Evolutionary conservation across 2,888 invertebrate genomes (phyloP).

Genomic region (Epirrita christyi): DNA sequence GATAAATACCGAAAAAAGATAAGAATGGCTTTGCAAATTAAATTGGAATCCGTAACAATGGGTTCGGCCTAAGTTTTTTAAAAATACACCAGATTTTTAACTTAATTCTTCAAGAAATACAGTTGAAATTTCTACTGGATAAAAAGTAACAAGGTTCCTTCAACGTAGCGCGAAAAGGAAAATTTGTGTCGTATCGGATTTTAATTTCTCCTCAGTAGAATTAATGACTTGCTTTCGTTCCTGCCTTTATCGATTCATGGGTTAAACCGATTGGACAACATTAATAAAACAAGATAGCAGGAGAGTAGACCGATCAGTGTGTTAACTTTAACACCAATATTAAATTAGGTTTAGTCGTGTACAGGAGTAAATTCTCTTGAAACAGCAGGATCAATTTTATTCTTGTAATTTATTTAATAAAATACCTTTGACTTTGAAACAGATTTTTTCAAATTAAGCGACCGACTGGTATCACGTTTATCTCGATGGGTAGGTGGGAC

Average conservation of each 20-base stretch:
- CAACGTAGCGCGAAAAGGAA: slow-evolving; percentile 54
- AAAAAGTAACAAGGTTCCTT: slow-evolving; percentile 43
- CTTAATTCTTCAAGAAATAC: slow-evolving; percentile 6
- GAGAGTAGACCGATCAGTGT: no score
- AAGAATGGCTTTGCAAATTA: slow-evolving; percentile 77
- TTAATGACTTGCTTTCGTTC: slow-evolving; percentile 76
- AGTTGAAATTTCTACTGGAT: slow-evolving; percentile 37
- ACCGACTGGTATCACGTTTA: no score
- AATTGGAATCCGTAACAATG: slow-evolving; percentile 67
- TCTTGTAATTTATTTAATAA: no score
- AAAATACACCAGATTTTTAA: slow-evolving; percentile 28
- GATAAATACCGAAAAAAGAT: slow-evolving; percentile 78
- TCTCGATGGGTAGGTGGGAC: no score
- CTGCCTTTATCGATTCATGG: slow-evolving; percentile 63
- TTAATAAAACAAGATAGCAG: no score
- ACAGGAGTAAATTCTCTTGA: no score
- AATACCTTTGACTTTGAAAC: no score
- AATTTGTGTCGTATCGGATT: slow-evolving; percentile 83
- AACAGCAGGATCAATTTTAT: no score
- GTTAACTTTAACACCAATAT: no score
- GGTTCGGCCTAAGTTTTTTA: slow-evolving; percentile 38
- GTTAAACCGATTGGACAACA: slow-evolving; percentile 48
- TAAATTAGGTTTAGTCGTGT: no score
- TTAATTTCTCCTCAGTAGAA: slow-evolving; percentile 79
- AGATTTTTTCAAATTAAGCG: no score